Evolutionary conservation across 2,113 vertebrate genomes (phyloP), one percentile per base, ranked within the genome.

Genomic region (Thermophis baileyi): DNA sequence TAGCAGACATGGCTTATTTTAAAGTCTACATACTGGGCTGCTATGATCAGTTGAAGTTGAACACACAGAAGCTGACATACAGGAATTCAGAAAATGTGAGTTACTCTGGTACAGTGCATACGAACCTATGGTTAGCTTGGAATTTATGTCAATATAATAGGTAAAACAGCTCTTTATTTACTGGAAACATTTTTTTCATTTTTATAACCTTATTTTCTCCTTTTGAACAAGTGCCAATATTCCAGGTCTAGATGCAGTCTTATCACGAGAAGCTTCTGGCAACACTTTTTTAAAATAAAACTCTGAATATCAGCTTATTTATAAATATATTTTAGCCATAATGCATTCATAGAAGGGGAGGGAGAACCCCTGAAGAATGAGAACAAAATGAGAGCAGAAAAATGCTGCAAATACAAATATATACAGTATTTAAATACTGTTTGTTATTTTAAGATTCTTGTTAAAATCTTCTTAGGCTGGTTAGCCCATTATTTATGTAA

Each of bases 281-380:
- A 40, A 57, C 24, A 74, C 47, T 51, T n/a, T 50, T 49, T 88
- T 49, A 25, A 57, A 25, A 74, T 69, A 92, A 69, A 44, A 25
- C 35, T 54, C n/a, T 88, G 60, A 92, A 92, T 81, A 50, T 92
- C 91, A 81, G 25, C n/a, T 89, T 81, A 30, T 53, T 16, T 74
- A 89, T 74, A 92, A 92, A 88, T 88, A 74, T 88, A 74, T 88
- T 44, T 49, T 86, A 44, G 35, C 10, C 16, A 49, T 81, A 74
- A 54, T 40, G 24, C 22, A 27, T 51, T 35, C 25, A 30, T 47
- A 74, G 47, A 9, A 12, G n/a, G 4, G 47, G 24, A 0, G 24
- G 22, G 22, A 24, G 35, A 12, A 25, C 46, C 6, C 16, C 35
- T 35, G 30, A 47, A 51, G n/a, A 81, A 54, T 89, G 50, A 44